phyloP scores from a whole-genome alignment of 2,113 vertebrate species.

The Oreamnos americanus region DNA sequence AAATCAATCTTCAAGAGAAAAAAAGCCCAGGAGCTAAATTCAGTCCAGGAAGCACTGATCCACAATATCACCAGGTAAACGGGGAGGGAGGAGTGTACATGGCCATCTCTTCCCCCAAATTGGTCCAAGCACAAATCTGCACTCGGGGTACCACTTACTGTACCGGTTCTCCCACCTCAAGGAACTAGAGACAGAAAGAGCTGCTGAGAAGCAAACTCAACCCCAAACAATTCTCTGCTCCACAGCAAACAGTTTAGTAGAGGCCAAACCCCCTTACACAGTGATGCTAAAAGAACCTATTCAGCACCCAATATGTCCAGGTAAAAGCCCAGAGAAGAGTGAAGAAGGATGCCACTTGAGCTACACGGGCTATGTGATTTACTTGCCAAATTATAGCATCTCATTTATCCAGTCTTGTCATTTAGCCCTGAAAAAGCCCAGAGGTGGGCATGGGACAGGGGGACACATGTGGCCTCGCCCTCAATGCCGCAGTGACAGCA shows the following conservation, averaged over 20 bases:
- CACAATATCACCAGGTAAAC: background rate
- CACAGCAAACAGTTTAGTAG: background rate
- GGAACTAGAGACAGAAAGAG: background rate
- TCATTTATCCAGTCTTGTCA: accelerated
- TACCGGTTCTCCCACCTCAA: accelerated
- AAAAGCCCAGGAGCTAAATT: background rate
- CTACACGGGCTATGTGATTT: accelerated
- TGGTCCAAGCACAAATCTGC: accelerated
- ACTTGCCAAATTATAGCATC: no score
- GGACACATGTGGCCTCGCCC: accelerated
- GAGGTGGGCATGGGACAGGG: no score
- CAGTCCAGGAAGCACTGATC: background rate
- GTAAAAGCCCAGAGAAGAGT: background rate
- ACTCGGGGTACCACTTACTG: accelerated
- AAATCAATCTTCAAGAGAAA: background rate
- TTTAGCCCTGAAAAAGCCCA: background rate
- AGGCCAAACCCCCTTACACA: background rate
- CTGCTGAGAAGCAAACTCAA: background rate
- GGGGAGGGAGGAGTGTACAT: accelerated
- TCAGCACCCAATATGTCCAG: background rate
- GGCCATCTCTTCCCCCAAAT: background rate
- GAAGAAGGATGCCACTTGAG: no score
- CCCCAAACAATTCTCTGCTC: background rate
- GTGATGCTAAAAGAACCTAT: background rate
- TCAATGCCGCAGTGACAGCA: accelerated